Percentiles rank a stretch among this genome's conserved stretches.
Conservation (phyloP, 2,888 invertebrate genomes). For the Drosophila birchii region DNA sequence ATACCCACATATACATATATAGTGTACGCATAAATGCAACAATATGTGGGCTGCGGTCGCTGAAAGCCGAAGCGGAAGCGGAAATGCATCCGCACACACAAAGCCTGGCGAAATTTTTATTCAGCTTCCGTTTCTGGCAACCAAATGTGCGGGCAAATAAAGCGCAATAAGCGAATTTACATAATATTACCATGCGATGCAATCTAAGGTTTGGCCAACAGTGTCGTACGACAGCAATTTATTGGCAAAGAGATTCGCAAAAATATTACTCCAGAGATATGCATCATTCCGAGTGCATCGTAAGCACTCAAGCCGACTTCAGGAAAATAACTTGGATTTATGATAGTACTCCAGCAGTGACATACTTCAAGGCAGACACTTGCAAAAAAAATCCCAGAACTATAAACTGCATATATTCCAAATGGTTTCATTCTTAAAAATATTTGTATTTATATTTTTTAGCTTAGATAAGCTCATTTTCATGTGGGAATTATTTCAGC, state of each 20-base stretch:
- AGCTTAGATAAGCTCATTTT: no score
- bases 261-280: constrained; percentile 6
- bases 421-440: neutral
- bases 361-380: neutral
- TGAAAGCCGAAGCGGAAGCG: constrained; percentile 57
- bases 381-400: neutral
- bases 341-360: neutral
- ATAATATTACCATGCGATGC: constrained; percentile 42
- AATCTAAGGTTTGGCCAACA: constrained; percentile 31
- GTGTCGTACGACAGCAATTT: constrained; percentile 19
- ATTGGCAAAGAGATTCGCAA: constrained; percentile 19
- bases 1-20: constrained; percentile 24
- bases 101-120: constrained; percentile 36
- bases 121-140: constrained; percentile 24
- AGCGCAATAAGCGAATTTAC: constrained; percentile 48
- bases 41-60: constrained; percentile 38
- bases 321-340: constrained; percentile 13
- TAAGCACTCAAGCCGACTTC: neutral
- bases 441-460: neutral
- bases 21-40: constrained; percentile 15
- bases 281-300: constrained; percentile 35
- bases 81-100: constrained; percentile 58
- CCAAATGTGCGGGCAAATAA: constrained; percentile 36
- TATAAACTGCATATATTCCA: neutral
- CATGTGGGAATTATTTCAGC: neutral